phyloP scores from a whole-genome alignment of 2,113 vertebrate species.

The Myxocyprinus asiaticus region DNA sequence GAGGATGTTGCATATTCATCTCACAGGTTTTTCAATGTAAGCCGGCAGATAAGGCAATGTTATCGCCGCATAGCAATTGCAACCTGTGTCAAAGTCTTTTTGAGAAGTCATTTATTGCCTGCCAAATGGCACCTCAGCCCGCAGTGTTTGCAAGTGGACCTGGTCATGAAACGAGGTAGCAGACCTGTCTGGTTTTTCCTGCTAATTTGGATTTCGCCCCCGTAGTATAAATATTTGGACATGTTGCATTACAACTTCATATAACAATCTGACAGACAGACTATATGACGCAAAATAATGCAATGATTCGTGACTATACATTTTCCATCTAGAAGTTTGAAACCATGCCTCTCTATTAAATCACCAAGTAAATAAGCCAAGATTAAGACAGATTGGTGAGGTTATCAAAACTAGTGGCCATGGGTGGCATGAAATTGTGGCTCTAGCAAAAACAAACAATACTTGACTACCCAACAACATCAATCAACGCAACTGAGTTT shows the following conservation, averaged over 20 bases:
- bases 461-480: too few species aligned
- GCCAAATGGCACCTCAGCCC: conserved; percentile 18
- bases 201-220: neutral
- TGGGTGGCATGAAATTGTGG: too few species aligned
- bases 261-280: neutral
- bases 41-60: conserved; percentile 14
- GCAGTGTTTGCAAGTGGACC: conserved; percentile 7
- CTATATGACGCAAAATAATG: conserved; percentile 19
- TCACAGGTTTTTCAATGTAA: conserved; percentile 28
- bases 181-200: conserved; percentile 19
- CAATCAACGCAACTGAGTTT: too few species aligned
- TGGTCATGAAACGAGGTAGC: conserved; percentile 16
- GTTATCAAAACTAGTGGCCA: too few species aligned
- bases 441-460: too few species aligned
- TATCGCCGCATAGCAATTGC: conserved; percentile 17
- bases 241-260: conserved; percentile 12
- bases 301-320: conserved; percentile 15
- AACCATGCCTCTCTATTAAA: neutral
- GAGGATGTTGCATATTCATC: conserved; percentile 38
- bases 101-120: conserved; percentile 31
- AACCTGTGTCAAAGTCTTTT: conserved; percentile 34
- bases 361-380: neutral
- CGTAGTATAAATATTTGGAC: conserved; percentile 21
- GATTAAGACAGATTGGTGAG: too few species aligned
- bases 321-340: neutral